Percentiles rank a stretch among this genome's conserved stretches.
Conservation (phyloP, 2,113 vertebrate genomes). For the Neolamprologus fasciatus region DNA sequence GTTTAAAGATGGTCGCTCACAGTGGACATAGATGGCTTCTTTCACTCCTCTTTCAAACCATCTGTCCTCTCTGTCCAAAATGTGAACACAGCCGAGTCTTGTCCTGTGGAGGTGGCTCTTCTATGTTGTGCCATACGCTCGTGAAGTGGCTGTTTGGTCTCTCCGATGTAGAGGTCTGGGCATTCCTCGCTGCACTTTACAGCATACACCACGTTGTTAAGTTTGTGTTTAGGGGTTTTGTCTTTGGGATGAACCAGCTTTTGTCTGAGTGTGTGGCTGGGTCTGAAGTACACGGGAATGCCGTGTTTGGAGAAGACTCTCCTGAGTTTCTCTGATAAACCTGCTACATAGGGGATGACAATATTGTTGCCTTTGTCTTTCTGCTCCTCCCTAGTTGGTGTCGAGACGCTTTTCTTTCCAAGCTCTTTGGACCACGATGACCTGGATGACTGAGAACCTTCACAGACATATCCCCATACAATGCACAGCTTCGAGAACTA, state of each 20-base stretch:
- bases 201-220: rapidly evolving
- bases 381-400: background rate
- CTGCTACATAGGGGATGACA: background rate
- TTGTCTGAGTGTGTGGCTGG: background rate
- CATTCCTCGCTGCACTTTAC: rapidly evolving
- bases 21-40: background rate
- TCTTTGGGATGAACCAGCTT: background rate
- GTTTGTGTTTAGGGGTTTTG: background rate
- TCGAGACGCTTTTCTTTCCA: background rate
- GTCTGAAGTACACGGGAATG: background rate
- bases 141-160: background rate
- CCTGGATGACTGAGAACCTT: background rate
- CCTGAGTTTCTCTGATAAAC: background rate
- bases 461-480: background rate
- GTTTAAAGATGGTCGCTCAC: background rate
- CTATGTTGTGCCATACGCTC: rapidly evolving
- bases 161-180: rapidly evolving
- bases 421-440: background rate
- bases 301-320: rapidly evolving
- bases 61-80: rapidly evolving
- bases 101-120: background rate
- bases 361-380: background rate
- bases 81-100: rapidly evolving
- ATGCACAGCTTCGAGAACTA: background rate
- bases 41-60: background rate